These are phyloP conservation scores for Enteromius radiatus DNA, from an alignment of 2,797 vertebrate genomes.

Conservation along the genomic window DNA sequence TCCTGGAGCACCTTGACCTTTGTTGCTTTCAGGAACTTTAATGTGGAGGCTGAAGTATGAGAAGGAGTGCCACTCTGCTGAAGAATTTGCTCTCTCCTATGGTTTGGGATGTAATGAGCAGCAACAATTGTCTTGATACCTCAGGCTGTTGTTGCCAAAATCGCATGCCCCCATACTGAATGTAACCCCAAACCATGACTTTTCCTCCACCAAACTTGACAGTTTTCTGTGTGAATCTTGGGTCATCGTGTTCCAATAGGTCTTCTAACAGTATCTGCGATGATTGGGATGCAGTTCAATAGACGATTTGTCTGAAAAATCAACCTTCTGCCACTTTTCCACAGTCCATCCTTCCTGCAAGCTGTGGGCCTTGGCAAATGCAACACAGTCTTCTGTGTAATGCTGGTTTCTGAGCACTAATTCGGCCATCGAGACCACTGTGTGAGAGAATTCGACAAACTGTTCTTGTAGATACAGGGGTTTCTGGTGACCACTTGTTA, in stretches of 20 bases:
- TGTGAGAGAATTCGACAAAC: too few relatives aligned
- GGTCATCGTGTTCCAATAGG: not conserved
- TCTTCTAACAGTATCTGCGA: not conserved
- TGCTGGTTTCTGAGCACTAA: not conserved
- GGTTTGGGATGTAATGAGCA: not conserved
- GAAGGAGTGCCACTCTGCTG: too few relatives aligned
- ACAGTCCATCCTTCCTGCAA: not conserved
- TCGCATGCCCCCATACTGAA: not conserved
- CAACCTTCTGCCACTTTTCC: conserved; percentile 7
- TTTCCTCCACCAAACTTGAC: not conserved
- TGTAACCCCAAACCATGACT: not conserved
- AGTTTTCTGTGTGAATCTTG: not conserved
- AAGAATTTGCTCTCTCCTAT: too few relatives aligned
- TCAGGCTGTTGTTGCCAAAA: not conserved
- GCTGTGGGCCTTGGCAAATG: not conserved
- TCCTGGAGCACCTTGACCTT: too few relatives aligned
- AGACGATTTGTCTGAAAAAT: not conserved
- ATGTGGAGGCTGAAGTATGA: not conserved
- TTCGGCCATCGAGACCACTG: not conserved
- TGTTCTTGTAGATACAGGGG: too few relatives aligned
- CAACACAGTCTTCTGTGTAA: not conserved
- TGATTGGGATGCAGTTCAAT: not conserved
- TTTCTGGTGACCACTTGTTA: too few relatives aligned
- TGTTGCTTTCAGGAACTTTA: too few relatives aligned
- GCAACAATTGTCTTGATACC: not conserved